Evolutionary conservation across 2,888 invertebrate species (phyloP), one percentile per base, ranked within the genome.

Genomic region (Pimpla rufipes): DNA sequence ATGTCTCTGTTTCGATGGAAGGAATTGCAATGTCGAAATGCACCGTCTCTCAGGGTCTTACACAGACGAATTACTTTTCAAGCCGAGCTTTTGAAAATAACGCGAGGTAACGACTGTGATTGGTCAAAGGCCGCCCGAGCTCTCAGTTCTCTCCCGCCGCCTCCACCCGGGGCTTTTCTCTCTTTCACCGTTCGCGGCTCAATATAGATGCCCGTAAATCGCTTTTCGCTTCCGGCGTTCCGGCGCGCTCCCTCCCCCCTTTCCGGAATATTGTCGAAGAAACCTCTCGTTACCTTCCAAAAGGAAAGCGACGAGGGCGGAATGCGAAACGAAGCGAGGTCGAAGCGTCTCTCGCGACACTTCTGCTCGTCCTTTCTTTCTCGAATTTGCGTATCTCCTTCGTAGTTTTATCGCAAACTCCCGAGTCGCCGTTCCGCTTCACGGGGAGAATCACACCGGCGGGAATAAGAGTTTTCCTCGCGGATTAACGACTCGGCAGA

Each of bases 241-340:
- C 73, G 73, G 66, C 73, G 21, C 66, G 21, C 52, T 73, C 37
- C 66, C 35, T 5, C 29, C 29, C 5, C 5, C 5, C 16, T 29
- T 67, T 71, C 68, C 57, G 62, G 10, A 84, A 75, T 71, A 78
- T 78, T 64, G 73, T 75, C 45, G 64, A 81, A 66, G 59, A 21
- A 68, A 68, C 62, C 45, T 55, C 81, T 84, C 78, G 84, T 84
- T 84, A 81, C 70, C 78, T 57, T 50, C 23, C 68, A 64, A 29
- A 52, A 78, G 29, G 64, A 55, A 64, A 55, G 21, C 40, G 59
- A 29, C 21, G 57, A 40, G 21, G 50, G 47, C 52, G 35, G 40
- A 42, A 40, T 42, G 13, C 23, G 57, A 23, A 67, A 47, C 37
- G 52, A 79, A 57, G 18, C 21, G 64, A 40, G 55, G 50, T 64